Evolutionary conservation across 2,113 vertebrate genomes (phyloP), one percentile per base, ranked within the genome.

Genomic region (Aegotheles bennettii): DNA sequence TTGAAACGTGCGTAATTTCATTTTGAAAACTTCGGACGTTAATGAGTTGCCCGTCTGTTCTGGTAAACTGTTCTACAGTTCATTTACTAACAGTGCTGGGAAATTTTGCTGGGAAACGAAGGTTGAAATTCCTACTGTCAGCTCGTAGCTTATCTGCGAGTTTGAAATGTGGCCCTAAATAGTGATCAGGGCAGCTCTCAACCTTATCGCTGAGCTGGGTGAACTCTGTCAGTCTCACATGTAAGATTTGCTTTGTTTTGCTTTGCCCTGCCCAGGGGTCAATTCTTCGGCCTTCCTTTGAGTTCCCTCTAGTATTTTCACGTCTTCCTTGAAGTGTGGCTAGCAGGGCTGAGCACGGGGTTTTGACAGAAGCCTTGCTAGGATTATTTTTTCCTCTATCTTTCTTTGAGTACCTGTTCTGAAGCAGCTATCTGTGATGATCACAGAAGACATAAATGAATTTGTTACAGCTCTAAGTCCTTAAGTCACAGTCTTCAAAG

Each of bases 241-340:
- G 31, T 88, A 86, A 82, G 57, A 71, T 94, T 82, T 88, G 79
- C 86, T 92, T 92, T 82, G 86, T 82, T 94, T 92, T 85, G 61
- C 64, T 92, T 92, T 88, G 65, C 65, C 42, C 51, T 75, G 57
- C 63, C 42, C 59, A 54, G 84, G 48, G 73, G 56, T 92, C 84
- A 94, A 6, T 88, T 84, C 87, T 91, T 40, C 53, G 63, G 57
- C 84, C 38, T 83, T 83, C 57, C 71, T 88, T 88, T 57, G 65
- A 92, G 63, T 47, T 88, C 57, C 4, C 8, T 90, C 38, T 78
- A 35, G 38, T 90, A 70, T 88, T 79, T 91, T 89, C 38, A 54
- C 53, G 76, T 84, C 59, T 61, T 60, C 67, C 51, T 83, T 48
- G 50, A 86, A 86, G 67, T n/a, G 29, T 36, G 57, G 42, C 67